These are phyloP conservation scores for Drosophila eohydei DNA, from an alignment of 2,888 invertebrate species.

Conservation along the genomic window DNA sequence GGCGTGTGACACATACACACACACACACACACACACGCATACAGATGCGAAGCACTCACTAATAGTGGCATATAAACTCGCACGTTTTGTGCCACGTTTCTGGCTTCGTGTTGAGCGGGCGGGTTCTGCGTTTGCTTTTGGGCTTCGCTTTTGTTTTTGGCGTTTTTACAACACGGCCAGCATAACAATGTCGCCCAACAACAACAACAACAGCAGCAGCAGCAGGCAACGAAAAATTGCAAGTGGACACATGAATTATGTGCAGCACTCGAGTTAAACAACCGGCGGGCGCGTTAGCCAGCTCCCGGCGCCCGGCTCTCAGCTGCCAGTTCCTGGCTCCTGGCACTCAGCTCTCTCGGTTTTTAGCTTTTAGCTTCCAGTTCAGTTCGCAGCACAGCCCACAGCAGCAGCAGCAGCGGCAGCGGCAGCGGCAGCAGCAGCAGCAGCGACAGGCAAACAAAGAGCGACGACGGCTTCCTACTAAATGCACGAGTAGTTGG, in stretches of 20 bases:
- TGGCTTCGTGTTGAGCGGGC: constrained; percentile 16
- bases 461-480: constrained; percentile 62
- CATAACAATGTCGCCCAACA: constrained; percentile 74
- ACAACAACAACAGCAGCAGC: constrained; percentile 23
- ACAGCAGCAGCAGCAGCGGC: constrained; percentile 17
- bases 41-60: constrained; percentile 39
- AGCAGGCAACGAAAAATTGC: constrained; percentile 72
- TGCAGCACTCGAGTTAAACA: constrained; percentile 80
- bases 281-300: constrained; percentile 68
- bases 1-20: constrained; percentile 35
- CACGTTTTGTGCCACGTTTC: constrained; percentile 71
- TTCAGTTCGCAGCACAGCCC: constrained; percentile 29
- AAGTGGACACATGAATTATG: constrained; percentile 81
- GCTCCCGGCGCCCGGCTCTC: constrained; percentile 4
- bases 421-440: constrained; percentile 34
- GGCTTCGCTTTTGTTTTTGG: constrained; percentile 70
- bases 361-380: constrained; percentile 39
- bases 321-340: constrained; percentile 6
- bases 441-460: constrained; percentile 59
- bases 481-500: constrained; percentile 74
- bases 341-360: constrained; percentile 14
- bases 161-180: constrained; percentile 76
- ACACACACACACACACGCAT: constrained; percentile 13
- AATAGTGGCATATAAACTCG: constrained; percentile 74
- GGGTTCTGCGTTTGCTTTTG: constrained; percentile 47